These are phyloP conservation scores for Dicaeum eximium DNA, from an alignment of 2,113 vertebrate genomes.

Conservation along the genomic window DNA sequence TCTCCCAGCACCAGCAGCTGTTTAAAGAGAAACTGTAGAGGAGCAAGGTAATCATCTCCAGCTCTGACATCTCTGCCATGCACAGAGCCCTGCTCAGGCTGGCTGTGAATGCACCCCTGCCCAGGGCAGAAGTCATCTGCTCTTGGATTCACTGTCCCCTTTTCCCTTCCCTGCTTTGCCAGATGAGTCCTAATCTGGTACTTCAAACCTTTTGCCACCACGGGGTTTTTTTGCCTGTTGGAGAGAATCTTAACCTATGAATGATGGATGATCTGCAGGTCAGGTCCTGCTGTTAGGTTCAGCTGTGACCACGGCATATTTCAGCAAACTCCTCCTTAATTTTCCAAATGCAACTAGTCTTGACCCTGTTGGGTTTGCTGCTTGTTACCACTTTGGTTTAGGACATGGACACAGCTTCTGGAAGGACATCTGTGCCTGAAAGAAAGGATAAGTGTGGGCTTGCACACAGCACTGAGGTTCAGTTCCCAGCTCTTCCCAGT, in stretches of 20 bases:
- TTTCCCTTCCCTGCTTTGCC: neutral
- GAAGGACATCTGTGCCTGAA: neutral
- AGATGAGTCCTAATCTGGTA: neutral
- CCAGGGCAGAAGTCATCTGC: neutral
- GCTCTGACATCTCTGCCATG: neutral
- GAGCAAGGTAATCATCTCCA: neutral
- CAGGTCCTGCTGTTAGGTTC: neutral
- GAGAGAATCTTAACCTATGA: neutral
- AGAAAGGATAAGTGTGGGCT: neutral
- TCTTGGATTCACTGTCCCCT: neutral
- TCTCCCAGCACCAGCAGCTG: neutral
- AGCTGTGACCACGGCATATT: fast-evolving
- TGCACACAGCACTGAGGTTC: neutral
- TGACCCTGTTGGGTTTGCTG: neutral
- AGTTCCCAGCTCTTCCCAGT: neutral
- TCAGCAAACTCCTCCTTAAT: neutral
- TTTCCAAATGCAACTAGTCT: neutral
- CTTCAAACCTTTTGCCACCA: neutral
- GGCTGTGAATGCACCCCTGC: neutral
- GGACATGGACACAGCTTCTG: neutral
- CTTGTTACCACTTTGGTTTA: neutral
- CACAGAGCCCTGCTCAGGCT: neutral
- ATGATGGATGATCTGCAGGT: neutral
- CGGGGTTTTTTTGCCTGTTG: neutral
- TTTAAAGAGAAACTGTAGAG: neutral